Conservation (phyloP, 2,888 invertebrate genomes). For the Invenusta paracnida region DNA sequence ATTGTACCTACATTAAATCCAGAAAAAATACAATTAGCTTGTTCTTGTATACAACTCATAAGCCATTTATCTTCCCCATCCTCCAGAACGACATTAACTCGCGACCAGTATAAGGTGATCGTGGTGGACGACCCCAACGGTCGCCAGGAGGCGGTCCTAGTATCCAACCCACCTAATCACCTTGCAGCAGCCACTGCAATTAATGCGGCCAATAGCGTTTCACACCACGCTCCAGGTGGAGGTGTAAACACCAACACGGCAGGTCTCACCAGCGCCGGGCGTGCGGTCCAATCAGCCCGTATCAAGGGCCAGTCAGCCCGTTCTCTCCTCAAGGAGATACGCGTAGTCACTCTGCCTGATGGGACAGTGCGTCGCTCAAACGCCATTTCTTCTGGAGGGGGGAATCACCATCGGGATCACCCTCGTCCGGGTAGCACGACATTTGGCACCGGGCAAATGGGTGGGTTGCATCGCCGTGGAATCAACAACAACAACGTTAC, state of each 20-base stretch:
- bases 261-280: not conserved
- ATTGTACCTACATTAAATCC: no score
- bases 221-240: not conserved
- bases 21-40: no score
- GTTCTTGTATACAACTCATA: no score
- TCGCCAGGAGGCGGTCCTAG: not conserved
- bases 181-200: not conserved
- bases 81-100: no score
- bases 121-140: not conserved
- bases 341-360: not conserved
- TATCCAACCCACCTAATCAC: slow-evolving; percentile 1
- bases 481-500: no score
- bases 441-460: no score
- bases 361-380: not conserved
- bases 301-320: not conserved
- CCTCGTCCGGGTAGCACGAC: no score
- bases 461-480: no score
- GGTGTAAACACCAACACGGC: not conserved
- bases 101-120: not conserved
- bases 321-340: not conserved
- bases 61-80: no score
- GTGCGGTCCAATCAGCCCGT: not conserved
- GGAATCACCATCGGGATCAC: no score
- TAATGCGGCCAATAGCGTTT: not conserved
- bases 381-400: no score